phyloP scores from a whole-genome alignment of 2,113 vertebrate species.

The Sardina pilchardus region DNA sequence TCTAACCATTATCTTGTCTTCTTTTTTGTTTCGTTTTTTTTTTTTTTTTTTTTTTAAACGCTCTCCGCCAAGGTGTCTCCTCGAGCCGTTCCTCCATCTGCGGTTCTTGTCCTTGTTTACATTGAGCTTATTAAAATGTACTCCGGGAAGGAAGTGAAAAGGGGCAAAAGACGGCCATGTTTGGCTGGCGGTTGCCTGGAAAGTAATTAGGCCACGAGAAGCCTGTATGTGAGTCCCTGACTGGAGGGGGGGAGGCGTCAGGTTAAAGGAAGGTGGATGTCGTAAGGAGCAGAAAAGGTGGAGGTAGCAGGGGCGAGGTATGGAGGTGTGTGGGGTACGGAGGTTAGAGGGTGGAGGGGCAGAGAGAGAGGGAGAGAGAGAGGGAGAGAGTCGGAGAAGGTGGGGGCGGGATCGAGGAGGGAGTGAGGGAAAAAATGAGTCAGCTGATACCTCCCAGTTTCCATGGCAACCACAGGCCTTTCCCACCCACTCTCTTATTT shows the following conservation, averaged over 20 bases:
- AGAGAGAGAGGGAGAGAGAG: slow-evolving; percentile 26
- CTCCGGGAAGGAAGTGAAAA: background rate
- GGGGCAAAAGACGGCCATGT: background rate
- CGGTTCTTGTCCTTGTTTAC: background rate
- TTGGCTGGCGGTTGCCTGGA: background rate
- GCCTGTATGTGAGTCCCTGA: background rate
- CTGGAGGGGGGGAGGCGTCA: background rate
- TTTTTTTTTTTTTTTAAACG: too few species aligned
- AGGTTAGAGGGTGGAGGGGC: slow-evolving; percentile 22
- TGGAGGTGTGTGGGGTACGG: slow-evolving; percentile 31
- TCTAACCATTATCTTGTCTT: background rate
- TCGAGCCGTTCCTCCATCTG: background rate
- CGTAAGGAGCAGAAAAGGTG: background rate
- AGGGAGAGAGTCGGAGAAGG: slow-evolving; percentile 45
- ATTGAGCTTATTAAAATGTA: background rate
- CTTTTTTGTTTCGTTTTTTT: background rate
- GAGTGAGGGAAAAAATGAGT: slow-evolving; percentile 63
- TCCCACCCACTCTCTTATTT: slow-evolving; percentile 67
- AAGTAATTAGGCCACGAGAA: background rate
- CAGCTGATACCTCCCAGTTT: slow-evolving; percentile 78
- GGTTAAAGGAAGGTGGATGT: background rate
- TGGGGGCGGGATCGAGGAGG: slow-evolving; percentile 53
- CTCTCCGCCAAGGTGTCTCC: background rate
- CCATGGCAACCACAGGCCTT: slow-evolving; percentile 75
- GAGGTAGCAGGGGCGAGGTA: slow-evolving; percentile 42